These are phyloP conservation scores for Sisyra terminalis DNA, from an alignment of 2,888 invertebrate genomes.

Conservation along the genomic window DNA sequence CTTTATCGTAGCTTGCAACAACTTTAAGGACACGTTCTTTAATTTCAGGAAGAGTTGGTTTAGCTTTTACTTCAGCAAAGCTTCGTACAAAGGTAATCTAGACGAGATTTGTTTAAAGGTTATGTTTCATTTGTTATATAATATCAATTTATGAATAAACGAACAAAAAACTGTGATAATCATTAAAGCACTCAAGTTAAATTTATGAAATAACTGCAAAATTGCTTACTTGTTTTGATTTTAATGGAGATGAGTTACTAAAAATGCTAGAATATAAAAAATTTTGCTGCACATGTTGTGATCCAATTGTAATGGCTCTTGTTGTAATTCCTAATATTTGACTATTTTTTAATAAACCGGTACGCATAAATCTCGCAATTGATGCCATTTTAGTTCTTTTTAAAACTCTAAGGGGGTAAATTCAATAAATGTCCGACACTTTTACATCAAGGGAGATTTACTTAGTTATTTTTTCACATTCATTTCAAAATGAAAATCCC, in stretches of 20 bases:
- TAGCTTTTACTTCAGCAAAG: constrained; percentile 25
- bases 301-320: neutral
- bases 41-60: constrained; percentile 46
- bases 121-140: neutral
- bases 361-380: neutral
- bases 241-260: neutral
- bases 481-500: neutral
- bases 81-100: constrained; percentile 12
- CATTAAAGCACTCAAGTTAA: neutral
- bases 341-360: neutral
- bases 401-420: neutral
- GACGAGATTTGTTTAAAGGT: neutral
- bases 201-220: neutral
- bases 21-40: constrained; percentile 74
- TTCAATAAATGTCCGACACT: neutral
- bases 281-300: neutral
- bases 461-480: neutral
- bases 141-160: neutral
- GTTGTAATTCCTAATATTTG: neutral
- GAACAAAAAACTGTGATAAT: neutral
- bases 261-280: constrained; percentile 1
- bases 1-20: constrained; percentile 78
- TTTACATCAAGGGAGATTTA: neutral
- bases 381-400: neutral
- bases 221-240: neutral